Evolutionary conservation across 2,888 invertebrate genomes (phyloP).

Genomic region (Agonopterix heracliana): DNA sequence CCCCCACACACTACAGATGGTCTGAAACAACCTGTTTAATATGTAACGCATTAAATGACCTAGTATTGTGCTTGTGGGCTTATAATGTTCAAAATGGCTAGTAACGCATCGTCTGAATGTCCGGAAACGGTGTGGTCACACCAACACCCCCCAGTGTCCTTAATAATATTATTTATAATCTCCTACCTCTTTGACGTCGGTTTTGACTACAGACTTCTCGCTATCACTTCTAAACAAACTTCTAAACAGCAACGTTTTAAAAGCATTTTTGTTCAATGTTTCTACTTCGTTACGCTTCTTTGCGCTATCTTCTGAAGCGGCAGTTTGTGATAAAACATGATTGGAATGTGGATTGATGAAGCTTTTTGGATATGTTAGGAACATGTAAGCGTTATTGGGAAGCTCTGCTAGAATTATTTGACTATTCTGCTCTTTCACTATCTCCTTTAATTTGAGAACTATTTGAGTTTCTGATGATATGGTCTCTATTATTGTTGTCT

Average conservation of each 20-base stretch:
- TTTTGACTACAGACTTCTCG: conserved; percentile 27
- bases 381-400: conserved; percentile 49
- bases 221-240: conserved; percentile 42
- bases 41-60: too few relatives aligned
- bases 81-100: too few relatives aligned
- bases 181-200: conserved; percentile 51
- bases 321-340: too few relatives aligned
- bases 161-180: conserved; percentile 16
- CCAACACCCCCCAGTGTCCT: conserved; percentile 1
- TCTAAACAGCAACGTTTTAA: conserved; percentile 52
- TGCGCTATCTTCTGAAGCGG: background rate
- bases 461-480: too few relatives aligned
- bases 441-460: too few relatives aligned
- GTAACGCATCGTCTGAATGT: too few relatives aligned
- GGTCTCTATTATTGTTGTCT: too few relatives aligned
- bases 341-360: conserved; percentile 19
- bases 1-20: too few relatives aligned
- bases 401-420: conserved; percentile 30
- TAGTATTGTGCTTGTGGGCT: too few relatives aligned
- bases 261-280: conserved; percentile 38
- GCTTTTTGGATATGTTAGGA: conserved; percentile 52
- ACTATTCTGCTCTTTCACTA: too few relatives aligned
- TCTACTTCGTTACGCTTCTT: conserved; percentile 31
- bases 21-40: too few relatives aligned
- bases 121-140: background rate